Evolutionary conservation across 2,113 vertebrate genomes (phyloP), one percentile per base, ranked within the genome.

Genomic region (Phylloscopus whistleri): DNA sequence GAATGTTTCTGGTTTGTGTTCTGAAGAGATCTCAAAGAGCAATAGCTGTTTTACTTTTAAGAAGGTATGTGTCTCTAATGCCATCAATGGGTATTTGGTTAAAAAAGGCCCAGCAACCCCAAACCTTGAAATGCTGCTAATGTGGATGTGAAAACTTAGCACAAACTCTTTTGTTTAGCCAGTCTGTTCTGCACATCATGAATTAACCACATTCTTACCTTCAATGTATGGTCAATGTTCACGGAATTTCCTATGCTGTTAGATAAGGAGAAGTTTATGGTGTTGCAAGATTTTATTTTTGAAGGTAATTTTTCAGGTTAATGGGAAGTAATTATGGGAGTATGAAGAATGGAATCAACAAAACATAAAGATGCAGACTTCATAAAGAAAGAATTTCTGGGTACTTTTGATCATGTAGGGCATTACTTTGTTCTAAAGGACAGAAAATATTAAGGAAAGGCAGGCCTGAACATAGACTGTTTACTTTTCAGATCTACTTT

Each of bases 111-210:
- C 60, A 33, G 27, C 9, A 53, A 44, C 14, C 2, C 1, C 7
- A 39, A 59, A 10, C 33, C 13, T 39, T 69, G 27, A 86, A 60
- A 35, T 56, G 14, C 1, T 6, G 11, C 8, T 84, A 39, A 35
- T 44, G 7, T 39, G 10, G 11, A 22, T n/a, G 53, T 4, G 17
- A 85, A 90, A 91, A 63, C 1, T 43, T 44, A 70, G 8, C 7
- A n/a, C 4, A 51, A 90, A 52, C 4, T 28, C 1, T 15, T 85
- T 44, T 21, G 2, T 41, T 78, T 67, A 76, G 6, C 4, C 64
- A 22, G 19, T 17, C 5, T 63, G 66, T 60, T 64, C 79, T 67
- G 6, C 53, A 27, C 1, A 0, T 63, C 7, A 16, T 55, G 1
- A 86, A 67, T 76, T 67, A 63, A 74, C 14, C 14, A 39, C 9